Evolutionary conservation across 2,113 vertebrate species (phyloP).

Genomic region (Monarcha castaneiventris): DNA sequence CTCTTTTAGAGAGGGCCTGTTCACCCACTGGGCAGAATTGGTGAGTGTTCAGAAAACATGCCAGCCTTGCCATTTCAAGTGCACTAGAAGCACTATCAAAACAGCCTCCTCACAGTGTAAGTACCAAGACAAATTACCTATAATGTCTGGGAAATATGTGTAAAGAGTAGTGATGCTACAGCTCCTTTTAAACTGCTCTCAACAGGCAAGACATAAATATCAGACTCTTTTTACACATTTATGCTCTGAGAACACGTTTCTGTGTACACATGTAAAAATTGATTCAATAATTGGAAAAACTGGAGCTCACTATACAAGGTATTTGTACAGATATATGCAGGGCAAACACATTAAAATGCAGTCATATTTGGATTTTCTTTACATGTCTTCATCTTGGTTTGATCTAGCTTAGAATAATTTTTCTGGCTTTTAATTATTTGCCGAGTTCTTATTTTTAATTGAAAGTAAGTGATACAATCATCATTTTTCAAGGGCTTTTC

Average conservation of each 20-base stretch:
- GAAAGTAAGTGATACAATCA: not conserved
- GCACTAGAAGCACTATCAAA: not conserved
- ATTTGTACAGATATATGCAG: not conserved
- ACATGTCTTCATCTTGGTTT: not conserved
- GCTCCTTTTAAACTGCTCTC: not conserved
- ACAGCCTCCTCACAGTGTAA: not conserved
- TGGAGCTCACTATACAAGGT: not conserved
- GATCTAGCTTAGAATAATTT: not conserved
- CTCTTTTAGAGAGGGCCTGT: not conserved
- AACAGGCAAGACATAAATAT: not conserved
- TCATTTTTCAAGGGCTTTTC: not conserved
- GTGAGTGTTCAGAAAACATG: not conserved
- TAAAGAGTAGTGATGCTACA: not conserved
- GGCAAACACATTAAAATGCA: not conserved
- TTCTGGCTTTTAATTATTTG: not conserved
- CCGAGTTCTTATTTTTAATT: not conserved
- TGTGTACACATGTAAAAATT: not conserved
- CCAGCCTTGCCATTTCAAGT: not conserved
- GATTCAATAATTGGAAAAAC: not conserved
- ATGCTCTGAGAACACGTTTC: not conserved
- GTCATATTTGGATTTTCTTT: not conserved
- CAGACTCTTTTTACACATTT: not conserved
- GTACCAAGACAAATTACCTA: not conserved
- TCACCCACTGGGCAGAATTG: not conserved
- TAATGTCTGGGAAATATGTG: fast-evolving